Conservation (phyloP, 2,113 vertebrate species). For the Pluvianellus socialis region DNA sequence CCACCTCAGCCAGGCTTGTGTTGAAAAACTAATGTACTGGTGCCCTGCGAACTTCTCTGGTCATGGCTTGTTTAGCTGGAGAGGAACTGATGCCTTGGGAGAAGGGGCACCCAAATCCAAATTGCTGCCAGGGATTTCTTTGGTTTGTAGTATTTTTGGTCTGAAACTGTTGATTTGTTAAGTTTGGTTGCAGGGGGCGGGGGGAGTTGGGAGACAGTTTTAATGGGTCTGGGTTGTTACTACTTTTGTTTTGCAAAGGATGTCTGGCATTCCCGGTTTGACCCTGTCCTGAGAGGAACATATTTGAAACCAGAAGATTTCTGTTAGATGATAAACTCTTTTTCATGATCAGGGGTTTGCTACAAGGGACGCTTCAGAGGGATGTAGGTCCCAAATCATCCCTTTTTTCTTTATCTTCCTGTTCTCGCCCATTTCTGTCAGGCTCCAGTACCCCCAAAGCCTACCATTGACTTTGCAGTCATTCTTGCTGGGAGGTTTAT, state of each 20-base stretch:
- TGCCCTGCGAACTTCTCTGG: not conserved
- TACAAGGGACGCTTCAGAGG: not conserved
- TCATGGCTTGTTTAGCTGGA: not conserved
- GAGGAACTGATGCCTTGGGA: not conserved
- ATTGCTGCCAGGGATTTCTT: not conserved
- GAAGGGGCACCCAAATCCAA: not conserved
- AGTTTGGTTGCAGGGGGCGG: not conserved
- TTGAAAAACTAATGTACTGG: not conserved
- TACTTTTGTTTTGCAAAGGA: not conserved
- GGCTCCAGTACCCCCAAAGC: not conserved
- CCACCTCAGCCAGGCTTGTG: rapidly evolving
- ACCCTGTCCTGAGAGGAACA: not conserved
- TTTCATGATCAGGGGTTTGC: not conserved
- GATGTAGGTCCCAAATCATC: not conserved
- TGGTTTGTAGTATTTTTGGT: not conserved
- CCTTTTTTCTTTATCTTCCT: not conserved
- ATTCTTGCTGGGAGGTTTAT: not conserved
- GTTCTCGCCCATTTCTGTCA: not conserved
- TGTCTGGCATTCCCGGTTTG: not conserved
- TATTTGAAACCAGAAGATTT: not conserved
- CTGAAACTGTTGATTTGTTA: not conserved
- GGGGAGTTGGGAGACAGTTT: not conserved
- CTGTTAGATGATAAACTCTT: not conserved
- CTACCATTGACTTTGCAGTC: not conserved
- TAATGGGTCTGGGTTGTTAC: not conserved